Evolutionary conservation across 1,140 invertebrate genomes (phyloP), one percentile per base, ranked within the genome.

Genomic region (Habropoda laboriosa): DNA sequence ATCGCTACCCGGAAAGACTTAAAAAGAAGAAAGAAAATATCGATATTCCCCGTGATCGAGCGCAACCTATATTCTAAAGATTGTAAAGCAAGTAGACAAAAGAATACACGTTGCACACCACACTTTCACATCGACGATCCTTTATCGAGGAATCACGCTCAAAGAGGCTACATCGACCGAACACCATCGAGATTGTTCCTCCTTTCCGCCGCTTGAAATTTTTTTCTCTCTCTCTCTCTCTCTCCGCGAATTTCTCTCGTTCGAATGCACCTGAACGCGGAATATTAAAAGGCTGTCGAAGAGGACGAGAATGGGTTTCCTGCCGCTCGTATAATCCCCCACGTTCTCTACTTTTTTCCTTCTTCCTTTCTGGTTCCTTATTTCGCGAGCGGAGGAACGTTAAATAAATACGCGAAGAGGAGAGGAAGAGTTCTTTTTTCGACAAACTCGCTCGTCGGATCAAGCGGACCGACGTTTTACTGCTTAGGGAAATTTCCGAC

Each of bases 401-500:
- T 85, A 76, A 86, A 73, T 86, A 86, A 78, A 86, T 79, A 71
- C 60, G 40, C 13, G 64, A 40, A 47, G 40, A 55, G 38, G 30
- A 27, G 57, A 32, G 38, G 18, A 42, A 42, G 5, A 12, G 5
- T n/a, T 53, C n/a, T n/a, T n/a, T n/a, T n/a, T n/a, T n/a, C n/a
- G n/a, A n/a, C n/a, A n/a, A n/a, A n/a, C n/a, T n/a, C 40, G 63
- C 51, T 51, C 35, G 47, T 21, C 42, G 45, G 79, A 81, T 81
- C 70, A 82, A 85, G 55, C 70, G 79, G 30, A 53, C 64, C 70
- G 70, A 57, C 72, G 75, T 85, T 86, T 86, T 86, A 86, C 74
- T 73, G 84, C 75, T 86, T 82, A 86, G 75, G 83, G 83, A 86
- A 86, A 86, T 85, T 86, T 86, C 79, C 68, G 64, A 67, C 45